phyloP scores from a whole-genome alignment of 1,140 invertebrate genomes.

The Ephestia elutella region DNA sequence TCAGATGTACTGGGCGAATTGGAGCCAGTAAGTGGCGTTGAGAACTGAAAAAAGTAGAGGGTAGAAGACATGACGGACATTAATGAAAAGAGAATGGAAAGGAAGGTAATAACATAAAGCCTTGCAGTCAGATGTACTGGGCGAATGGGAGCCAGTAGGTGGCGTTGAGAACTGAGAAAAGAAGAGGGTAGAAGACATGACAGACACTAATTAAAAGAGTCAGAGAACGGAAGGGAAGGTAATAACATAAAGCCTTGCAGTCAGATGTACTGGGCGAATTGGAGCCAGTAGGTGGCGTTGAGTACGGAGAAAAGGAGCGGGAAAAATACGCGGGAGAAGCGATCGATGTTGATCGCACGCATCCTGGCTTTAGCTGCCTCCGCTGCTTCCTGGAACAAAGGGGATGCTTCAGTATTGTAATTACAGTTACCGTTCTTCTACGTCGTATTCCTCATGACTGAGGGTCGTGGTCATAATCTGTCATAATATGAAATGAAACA shows the following conservation, averaged over 20 bases:
- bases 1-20: constrained; percentile 89
- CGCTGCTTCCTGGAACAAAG: constrained; percentile 66
- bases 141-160: constrained; percentile 94
- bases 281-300: constrained; percentile 91
- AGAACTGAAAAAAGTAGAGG: constrained; percentile 88
- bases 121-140: constrained; percentile 80
- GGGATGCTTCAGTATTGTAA: background rate
- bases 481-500: no score
- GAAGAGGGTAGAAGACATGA: constrained; percentile 47
- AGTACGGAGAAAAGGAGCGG: constrained; percentile 88
- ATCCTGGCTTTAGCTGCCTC: constrained; percentile 80
- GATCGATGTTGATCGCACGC: constrained; percentile 89
- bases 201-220: background rate
- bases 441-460: no score
- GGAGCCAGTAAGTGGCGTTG: constrained; percentile 91
- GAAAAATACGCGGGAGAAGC: constrained; percentile 90
- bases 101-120: background rate
- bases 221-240: background rate
- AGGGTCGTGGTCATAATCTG: no score
- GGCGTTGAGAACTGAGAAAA: constrained; percentile 88
- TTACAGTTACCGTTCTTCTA: background rate
- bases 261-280: constrained; percentile 89
- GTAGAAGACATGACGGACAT: no score
- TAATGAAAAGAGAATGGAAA: background rate
- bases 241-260: background rate